These are phyloP conservation scores for Malurus cyaneus DNA, from an alignment of 2,113 vertebrate species.

Conservation along the genomic window DNA sequence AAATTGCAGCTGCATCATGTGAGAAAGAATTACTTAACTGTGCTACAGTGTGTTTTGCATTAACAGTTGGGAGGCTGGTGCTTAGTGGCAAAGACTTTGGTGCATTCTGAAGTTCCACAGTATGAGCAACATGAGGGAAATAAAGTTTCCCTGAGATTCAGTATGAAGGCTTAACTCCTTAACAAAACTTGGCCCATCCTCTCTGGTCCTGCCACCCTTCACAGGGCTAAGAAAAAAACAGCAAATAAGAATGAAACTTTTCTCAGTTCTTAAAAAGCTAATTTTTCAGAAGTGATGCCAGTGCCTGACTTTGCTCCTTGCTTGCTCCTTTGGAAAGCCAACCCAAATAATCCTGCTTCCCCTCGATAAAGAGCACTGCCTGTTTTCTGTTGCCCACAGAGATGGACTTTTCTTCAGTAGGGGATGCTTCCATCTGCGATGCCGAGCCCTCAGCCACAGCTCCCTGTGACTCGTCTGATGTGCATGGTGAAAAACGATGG, in stretches of 20 bases:
- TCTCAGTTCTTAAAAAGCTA: neutral
- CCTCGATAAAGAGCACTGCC: neutral
- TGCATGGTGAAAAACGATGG: neutral
- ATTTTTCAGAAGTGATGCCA: neutral
- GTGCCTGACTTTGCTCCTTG: neutral
- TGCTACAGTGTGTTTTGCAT: neutral
- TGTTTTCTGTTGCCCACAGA: neutral
- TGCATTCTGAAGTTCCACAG: neutral
- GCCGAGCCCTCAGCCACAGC: neutral
- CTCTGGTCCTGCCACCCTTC: neutral
- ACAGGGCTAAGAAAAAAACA: neutral
- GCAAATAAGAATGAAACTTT: neutral
- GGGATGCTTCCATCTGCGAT: rapidly evolving
- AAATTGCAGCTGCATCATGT: neutral
- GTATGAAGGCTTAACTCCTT: neutral
- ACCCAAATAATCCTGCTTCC: neutral
- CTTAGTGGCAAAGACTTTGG: neutral
- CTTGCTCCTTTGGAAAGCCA: neutral
- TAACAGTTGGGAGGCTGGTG: neutral
- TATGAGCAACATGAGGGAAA: neutral
- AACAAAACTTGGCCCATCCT: neutral
- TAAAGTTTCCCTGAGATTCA: neutral
- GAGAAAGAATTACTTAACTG: neutral
- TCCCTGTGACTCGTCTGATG: neutral
- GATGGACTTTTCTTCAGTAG: neutral